Evolutionary conservation across 2,113 vertebrate species (phyloP), one percentile per base, ranked within the genome.

Genomic region (Xenus cinereus): DNA sequence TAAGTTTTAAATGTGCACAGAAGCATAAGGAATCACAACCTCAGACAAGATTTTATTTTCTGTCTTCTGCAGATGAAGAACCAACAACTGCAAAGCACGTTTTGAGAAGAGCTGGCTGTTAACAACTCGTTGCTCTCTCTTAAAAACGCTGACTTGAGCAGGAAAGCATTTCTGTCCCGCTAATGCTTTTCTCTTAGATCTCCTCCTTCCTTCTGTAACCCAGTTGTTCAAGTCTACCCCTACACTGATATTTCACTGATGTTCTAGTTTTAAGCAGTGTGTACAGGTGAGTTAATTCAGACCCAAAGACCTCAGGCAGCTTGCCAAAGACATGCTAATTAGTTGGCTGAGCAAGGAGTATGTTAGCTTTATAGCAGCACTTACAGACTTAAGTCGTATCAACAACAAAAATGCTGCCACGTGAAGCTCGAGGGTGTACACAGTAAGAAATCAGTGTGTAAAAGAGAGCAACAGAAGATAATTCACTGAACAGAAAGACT

Each of bases 271-370:
- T 78, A 78, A 93, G 69, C 72, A 74, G 10, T 13, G 7, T 37
- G 23, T 48, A 63, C 39, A 92, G 90, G 76, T 93, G 53, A 92
- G 51, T 73, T 87, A 86, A 85, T 72, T 84, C 73, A 87, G 39
- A 86, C 48, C 11, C 22, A 27, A 57, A 72, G 57, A 67, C 54
- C 20, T 89, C n/a, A 59, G 89, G 90, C 86, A 84, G 43, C 53
- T 72, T 89, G 86, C 77, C 84, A 87, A 78, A 59, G 53, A 37
- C 69, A 89, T 60, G 89, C 69, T 92, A 95, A 93, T 93, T 79
- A 93, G 43, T 5, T 68, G 64, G 19, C 64, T 79, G 74, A 83
- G 28, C 54, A 85, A 85, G 30, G 30, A 84, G 11, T 72, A 23
- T 41, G 35, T 75, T 72, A 93, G 48, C 35, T 66, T 76, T 69